Evolutionary conservation across 1,140 invertebrate species (phyloP), one percentile per base, ranked within the genome.

Genomic region (Polypedilum vanderplanki): DNA sequence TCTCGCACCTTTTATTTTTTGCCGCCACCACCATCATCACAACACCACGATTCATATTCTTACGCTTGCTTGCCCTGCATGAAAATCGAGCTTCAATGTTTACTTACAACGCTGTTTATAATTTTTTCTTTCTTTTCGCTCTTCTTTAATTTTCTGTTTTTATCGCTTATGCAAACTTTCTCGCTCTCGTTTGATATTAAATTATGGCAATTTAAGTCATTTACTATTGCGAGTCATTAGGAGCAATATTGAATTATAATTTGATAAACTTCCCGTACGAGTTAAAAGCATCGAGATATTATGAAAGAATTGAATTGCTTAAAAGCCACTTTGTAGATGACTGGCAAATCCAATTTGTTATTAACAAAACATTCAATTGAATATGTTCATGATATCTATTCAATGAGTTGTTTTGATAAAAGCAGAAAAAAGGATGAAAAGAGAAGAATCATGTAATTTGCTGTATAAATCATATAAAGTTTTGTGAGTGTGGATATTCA

Each of bases 101-200:
- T 57, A 57, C 46, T 57, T 57, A 57, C n/a, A 57, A 12, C 24
- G 46, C 46, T 57, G 46, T 57, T 57, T 57, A 57, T 57, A 57
- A 57, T 57, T 46, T 41, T 41, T 7, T 41, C 10, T 41, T 41
- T 41, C 10, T 41, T 41, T 46, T 7, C 15, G 41, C 41, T 15
- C 15, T 46, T 46, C 15, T 46, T 10, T 46, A 8, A 10, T 46
- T 57, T 57, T 57, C 46, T 33, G 24, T 33, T 33, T 33, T 33
- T 3, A 33, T 33, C 24, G 24, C 24, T 57, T 57, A 57, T 57
- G 46, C 46, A 57, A 57, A 57, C 46, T 15, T 15, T 33, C 24
- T 33, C 24, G 24, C 24, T 33, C 24, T 33, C 24, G 24, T 33
- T 33, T 33, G 24, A 33, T 33, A 33, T 33, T 33, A 33, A 33